Evolutionary conservation across 2,113 vertebrate genomes (phyloP), one percentile per base, ranked within the genome.

Genomic region (Cyphomyrus discorhynchus): DNA sequence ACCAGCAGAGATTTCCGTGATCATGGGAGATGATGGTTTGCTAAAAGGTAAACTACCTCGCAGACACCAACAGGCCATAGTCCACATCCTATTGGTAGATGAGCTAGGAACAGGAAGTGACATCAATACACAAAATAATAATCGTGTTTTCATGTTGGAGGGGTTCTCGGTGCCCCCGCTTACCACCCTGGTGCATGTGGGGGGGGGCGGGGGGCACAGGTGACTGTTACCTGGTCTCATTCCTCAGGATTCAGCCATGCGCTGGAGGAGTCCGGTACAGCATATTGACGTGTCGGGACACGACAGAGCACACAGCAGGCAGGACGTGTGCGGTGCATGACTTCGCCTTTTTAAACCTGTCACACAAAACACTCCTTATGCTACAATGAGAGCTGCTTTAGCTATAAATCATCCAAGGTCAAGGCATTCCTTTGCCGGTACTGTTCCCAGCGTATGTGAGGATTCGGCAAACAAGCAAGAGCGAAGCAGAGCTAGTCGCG

Each of bases 31-130:
- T 46, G 11, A 24, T 56, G 35, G 11, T 58, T 39, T 66, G 77
- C 45, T 21, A 90, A 82, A 83, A 45, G 42, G 19, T 31, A 90
- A 82, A 88, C 47, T 90, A n/a, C 85, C n/a, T 15, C 47, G 58
- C 86, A 58, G 86, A 66, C 53, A 58, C 31, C 70, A 27, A 88
- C 49, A 58, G 62, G 89, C 86, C 91, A 89, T 92, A 89, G 88
- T 90, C 90, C 90, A 89, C 91, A 42, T 80, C 35, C 74, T 42
- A 39, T 42, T 80, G 35, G 74, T 19, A 17, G 35, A 39, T 39
- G 35, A 42, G 35, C 17, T 42, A 19, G 17, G 35, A 6, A 80
- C 35, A 80, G 27, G 62, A 66, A 77, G 70, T 17, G 70, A 77
- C 70, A 74, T 31, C 13, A 17, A 74, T 74, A 39, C 31, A 77